Percentiles rank a stretch among this genome's conserved stretches.
phyloP scores from a whole-genome alignment of 1,140 invertebrate species.

The Marisa cornuarietis region DNA sequence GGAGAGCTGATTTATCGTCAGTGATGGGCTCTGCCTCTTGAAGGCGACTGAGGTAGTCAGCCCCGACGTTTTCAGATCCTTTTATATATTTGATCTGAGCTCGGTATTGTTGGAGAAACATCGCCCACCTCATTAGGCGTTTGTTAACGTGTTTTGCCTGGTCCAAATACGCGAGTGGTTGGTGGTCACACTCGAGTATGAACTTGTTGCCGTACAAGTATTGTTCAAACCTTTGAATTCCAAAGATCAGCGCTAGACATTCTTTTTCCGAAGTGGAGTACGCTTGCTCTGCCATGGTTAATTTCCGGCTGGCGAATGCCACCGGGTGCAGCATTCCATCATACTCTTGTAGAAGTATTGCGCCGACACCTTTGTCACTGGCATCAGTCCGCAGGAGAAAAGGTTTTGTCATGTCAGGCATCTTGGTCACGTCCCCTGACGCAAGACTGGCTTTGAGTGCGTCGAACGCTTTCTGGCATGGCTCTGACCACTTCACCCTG shows the following conservation, averaged over 20 bases:
- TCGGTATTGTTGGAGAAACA: slow-evolving; percentile 14
- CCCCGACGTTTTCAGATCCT: slow-evolving; percentile 27
- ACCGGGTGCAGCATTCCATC: slow-evolving; percentile 34
- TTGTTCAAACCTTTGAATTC: slow-evolving; percentile 60
- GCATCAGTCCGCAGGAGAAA: slow-evolving; percentile 54
- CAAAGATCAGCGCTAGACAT: slow-evolving; percentile 61
- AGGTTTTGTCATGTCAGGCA: slow-evolving; percentile 53
- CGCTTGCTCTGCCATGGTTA: slow-evolving; percentile 26
- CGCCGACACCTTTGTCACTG: slow-evolving; percentile 33
- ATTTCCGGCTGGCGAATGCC: slow-evolving; percentile 37
- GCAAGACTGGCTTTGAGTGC: slow-evolving; percentile 27
- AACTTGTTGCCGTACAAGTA: slow-evolving; percentile 51
- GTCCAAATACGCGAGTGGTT: slow-evolving; percentile 21
- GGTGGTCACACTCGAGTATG: slow-evolving; percentile 31
- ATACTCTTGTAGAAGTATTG: slow-evolving; percentile 39
- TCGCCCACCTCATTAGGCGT: slow-evolving; percentile 22
- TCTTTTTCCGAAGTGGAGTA: slow-evolving; percentile 66
- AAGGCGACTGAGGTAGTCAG: slow-evolving; percentile 21
- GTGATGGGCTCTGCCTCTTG: too few species aligned
- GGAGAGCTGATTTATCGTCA: too few species aligned
- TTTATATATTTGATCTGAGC: slow-evolving; percentile 1
- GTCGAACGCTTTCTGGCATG: slow-evolving; percentile 15
- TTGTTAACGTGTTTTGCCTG: slow-evolving; percentile 1
- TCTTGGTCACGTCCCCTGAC: slow-evolving; percentile 33
- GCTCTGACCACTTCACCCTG: slow-evolving; percentile 1